Conservation (phyloP, 1,140 invertebrate species). For the Wasmannia auropunctata region DNA sequence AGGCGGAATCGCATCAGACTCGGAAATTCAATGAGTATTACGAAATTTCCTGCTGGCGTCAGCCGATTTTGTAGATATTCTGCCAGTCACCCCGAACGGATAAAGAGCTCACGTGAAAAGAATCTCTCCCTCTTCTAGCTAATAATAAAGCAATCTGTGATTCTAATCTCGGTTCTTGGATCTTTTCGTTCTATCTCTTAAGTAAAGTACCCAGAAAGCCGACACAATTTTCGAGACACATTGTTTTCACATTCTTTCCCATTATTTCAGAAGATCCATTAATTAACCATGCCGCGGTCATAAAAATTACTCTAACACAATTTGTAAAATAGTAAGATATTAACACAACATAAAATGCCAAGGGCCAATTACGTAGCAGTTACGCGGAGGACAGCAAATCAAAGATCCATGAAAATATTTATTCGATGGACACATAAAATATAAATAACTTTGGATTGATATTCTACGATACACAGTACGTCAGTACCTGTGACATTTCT, state of each 20-base stretch:
- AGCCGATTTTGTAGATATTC: constrained; percentile 39
- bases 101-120: constrained; percentile 39
- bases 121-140: constrained; percentile 13
- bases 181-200: constrained; percentile 16
- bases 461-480: neutral
- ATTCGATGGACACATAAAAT: neutral
- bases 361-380: neutral
- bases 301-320: neutral
- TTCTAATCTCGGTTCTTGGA: constrained; percentile 53
- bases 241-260: neutral
- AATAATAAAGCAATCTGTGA: constrained; percentile 63
- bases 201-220: constrained; percentile 2
- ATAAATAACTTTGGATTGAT: neutral
- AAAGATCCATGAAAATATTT: neutral
- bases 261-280: neutral
- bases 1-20: constrained; percentile 53
- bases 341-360: neutral
- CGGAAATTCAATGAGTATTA: constrained; percentile 65
- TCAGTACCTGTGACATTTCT: neutral
- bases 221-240: constrained; percentile 1
- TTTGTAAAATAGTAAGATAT: neutral
- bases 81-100: constrained; percentile 48
- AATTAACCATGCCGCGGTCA: neutral
- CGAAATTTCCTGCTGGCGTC: constrained; percentile 57
- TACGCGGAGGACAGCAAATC: neutral